These are phyloP conservation scores for Ibidorhyncha struthersii DNA, from an alignment of 2,113 vertebrate species.

Conservation along the genomic window DNA sequence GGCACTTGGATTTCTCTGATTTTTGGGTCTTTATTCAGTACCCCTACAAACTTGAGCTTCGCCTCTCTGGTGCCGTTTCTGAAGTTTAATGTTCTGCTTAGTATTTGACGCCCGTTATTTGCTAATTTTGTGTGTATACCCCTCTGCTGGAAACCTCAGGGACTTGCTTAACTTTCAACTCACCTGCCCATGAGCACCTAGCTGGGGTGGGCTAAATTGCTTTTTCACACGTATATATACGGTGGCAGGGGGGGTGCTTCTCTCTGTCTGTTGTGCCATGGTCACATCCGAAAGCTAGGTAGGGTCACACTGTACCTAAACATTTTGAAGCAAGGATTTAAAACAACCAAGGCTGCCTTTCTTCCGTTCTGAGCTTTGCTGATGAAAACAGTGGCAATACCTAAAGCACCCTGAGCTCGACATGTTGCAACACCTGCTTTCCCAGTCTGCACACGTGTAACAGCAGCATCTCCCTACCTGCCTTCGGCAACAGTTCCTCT, in stretches of 20 bases:
- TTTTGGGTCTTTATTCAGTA: neutral
- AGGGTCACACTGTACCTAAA: neutral
- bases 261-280: neutral
- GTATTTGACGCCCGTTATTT: neutral
- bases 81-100: neutral
- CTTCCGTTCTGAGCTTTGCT: neutral
- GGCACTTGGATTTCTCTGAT: no score
- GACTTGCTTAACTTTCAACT: neutral
- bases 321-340: neutral
- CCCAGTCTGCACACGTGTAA: neutral
- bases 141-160: neutral
- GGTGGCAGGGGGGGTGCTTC: accelerated
- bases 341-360: neutral
- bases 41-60: neutral
- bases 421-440: neutral
- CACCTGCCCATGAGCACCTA: neutral
- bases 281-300: neutral
- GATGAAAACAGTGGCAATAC: neutral
- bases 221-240: accelerated
- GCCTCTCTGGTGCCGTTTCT: neutral
- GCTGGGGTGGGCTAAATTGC: neutral
- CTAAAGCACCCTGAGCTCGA: neutral
- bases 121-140: neutral
- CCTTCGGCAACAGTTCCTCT: neutral
- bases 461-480: neutral